These are phyloP conservation scores for Tenebrosternarchus preto DNA, from an alignment of 2,113 vertebrate species.

Conservation along the genomic window DNA sequence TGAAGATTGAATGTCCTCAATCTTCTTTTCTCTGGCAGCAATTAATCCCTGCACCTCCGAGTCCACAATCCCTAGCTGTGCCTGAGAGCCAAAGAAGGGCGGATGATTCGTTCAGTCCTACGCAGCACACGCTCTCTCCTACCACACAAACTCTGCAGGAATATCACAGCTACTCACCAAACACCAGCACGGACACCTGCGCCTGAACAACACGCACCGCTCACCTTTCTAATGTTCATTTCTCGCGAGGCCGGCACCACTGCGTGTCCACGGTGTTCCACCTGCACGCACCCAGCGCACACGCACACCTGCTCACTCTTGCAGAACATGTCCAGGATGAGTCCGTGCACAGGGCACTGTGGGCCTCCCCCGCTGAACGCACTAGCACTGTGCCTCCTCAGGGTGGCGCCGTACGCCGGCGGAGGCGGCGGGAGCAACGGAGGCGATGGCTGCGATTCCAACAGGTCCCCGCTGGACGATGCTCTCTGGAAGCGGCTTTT, in stretches of 20 bases:
- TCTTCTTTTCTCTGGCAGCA: slow-evolving; percentile 63
- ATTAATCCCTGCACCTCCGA: slow-evolving; percentile 67
- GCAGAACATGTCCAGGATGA: slow-evolving; percentile 70
- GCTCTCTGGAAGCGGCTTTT: slow-evolving; percentile 47
- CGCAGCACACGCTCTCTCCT: neutral
- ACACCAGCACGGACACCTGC: too few relatives aligned
- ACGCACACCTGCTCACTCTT: slow-evolving; percentile 65
- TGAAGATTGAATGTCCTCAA: slow-evolving; percentile 62
- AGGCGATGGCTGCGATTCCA: neutral
- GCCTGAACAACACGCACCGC: too few relatives aligned
- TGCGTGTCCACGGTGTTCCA: slow-evolving; percentile 66
- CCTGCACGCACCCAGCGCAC: slow-evolving; percentile 65
- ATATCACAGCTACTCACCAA: too few relatives aligned
- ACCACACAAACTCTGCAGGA: too few relatives aligned
- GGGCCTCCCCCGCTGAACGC: slow-evolving; percentile 11
- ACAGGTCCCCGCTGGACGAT: slow-evolving; percentile 13
- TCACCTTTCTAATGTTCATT: slow-evolving; percentile 71
- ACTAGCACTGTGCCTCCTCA: slow-evolving; percentile 13
- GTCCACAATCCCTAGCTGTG: slow-evolving; percentile 66
- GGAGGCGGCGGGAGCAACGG: neutral
- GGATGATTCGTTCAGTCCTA: neutral
- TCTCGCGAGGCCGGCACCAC: slow-evolving; percentile 62
- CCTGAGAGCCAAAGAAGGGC: slow-evolving; percentile 50
- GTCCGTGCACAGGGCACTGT: slow-evolving; percentile 63
- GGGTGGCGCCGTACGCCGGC: neutral